A percentile compares a stretch with the other conserved stretches of the same genome.
phyloP scores from a whole-genome alignment of 2,113 vertebrate species.

The Choloepus hoffmanni region DNA sequence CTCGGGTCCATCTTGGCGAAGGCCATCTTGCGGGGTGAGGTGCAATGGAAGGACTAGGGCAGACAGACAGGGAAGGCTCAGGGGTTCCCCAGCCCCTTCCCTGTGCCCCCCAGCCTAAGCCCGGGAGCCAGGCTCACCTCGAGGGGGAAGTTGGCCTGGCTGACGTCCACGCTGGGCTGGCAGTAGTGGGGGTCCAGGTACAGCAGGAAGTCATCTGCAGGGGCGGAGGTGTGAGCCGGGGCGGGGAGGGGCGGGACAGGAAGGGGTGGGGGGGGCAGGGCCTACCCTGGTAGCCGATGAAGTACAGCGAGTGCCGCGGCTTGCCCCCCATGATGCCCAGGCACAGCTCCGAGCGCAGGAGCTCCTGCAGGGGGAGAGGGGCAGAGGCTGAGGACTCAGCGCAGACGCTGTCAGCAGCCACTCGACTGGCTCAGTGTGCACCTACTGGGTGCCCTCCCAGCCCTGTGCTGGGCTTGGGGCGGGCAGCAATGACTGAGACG shows the following conservation, averaged over 20 bases:
- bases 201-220: constrained; percentile 92
- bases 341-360: constrained; percentile 92
- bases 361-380: constrained; percentile 86
- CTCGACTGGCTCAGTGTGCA: too few species aligned
- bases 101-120: fast-evolving
- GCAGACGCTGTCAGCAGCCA: too few species aligned
- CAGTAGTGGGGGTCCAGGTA: constrained; percentile 97
- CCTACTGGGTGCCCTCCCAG: background rate
- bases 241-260: fast-evolving
- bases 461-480: background rate
- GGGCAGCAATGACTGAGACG: background rate
- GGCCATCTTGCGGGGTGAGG: constrained; percentile 93
- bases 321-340: constrained; percentile 96
- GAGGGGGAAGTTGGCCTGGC: constrained; percentile 89
- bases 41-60: constrained; percentile 93
- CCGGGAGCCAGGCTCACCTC: constrained; percentile 86
- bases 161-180: constrained; percentile 92
- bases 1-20: constrained; percentile 95
- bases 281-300: constrained; percentile 95
- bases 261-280: background rate
- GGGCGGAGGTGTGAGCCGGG: background rate
- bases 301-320: constrained; percentile 95
- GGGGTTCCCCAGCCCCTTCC: background rate
- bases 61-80: background rate
- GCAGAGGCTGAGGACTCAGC: fast-evolving